Evolutionary conservation across 2,888 invertebrate genomes (phyloP).

Genomic region (Lithosia quadra): DNA sequence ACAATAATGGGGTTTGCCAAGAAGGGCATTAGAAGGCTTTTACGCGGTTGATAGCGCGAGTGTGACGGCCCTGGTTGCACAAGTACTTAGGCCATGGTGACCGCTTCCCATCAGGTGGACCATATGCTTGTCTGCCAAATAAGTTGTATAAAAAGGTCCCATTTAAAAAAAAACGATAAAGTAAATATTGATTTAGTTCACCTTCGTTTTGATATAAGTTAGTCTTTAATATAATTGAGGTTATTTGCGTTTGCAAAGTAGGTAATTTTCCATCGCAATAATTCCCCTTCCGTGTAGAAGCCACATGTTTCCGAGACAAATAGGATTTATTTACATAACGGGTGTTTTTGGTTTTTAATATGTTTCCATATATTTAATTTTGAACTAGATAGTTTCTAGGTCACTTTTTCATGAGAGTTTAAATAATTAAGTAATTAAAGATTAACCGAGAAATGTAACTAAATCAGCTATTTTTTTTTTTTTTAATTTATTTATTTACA

Average conservation of each 20-base stretch:
- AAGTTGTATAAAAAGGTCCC: no score
- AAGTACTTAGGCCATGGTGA: no score
- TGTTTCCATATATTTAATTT: background rate
- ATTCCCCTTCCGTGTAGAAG: constrained; percentile 22
- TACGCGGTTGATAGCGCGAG: no score
- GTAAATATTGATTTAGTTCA: constrained; percentile 15
- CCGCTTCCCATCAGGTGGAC: no score
- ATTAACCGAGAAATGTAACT: background rate
- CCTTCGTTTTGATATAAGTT: constrained; percentile 20
- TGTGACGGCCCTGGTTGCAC: no score
- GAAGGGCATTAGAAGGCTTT: no score
- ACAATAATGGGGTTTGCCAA: no score
- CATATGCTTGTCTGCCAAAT: no score
- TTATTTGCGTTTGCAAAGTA: constrained; percentile 25
- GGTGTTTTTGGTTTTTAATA: constrained; percentile 15
- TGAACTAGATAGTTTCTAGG: background rate
- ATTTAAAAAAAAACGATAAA: no score
- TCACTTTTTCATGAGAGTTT: background rate
- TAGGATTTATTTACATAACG: constrained; percentile 13
- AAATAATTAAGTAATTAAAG: background rate
- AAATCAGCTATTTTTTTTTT: background rate
- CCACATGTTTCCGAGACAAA: constrained; percentile 27
- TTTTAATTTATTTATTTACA: no score
- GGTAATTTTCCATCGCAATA: constrained; percentile 28
- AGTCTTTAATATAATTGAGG: constrained; percentile 23